Conservation (phyloP, 2,888 invertebrate species). For the Thecocarcelia acutangulata region DNA sequence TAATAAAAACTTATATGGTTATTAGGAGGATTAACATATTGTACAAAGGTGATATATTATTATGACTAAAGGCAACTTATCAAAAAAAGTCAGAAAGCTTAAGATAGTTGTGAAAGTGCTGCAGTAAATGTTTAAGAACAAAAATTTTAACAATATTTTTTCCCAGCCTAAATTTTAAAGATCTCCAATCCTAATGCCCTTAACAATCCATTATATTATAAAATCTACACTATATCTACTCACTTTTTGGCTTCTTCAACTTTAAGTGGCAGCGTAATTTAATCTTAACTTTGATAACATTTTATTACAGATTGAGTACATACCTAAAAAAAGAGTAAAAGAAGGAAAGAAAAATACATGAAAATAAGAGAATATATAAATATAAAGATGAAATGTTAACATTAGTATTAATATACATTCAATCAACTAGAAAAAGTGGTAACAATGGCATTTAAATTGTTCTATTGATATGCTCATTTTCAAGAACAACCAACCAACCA, state of each 20-base stretch:
- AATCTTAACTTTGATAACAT: conserved; percentile 14
- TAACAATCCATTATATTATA: too few species aligned
- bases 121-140: too few species aligned
- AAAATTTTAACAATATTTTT: too few species aligned
- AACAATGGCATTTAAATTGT: conserved; percentile 68
- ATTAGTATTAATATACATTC: conserved; percentile 65
- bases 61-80: not conserved
- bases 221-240: not conserved
- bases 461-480: conserved; percentile 68
- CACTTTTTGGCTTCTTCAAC: conserved; percentile 2
- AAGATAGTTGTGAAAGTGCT: too few species aligned
- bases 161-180: too few species aligned
- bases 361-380: conserved; percentile 9
- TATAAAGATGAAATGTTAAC: conserved; percentile 60
- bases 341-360: not conserved
- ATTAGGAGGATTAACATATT: conserved; percentile 75
- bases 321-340: conserved; percentile 18
- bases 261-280: conserved; percentile 29
- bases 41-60: conserved; percentile 62
- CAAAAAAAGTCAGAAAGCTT: not conserved
- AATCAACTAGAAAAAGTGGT: conserved; percentile 59
- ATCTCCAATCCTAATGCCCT: too few species aligned
- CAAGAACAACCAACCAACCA: conserved; percentile 18
- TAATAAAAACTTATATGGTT: conserved; percentile 76
- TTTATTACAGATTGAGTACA: not conserved